phyloP scores from a whole-genome alignment of 2,888 invertebrate species.

The Salpingus planirostris region DNA sequence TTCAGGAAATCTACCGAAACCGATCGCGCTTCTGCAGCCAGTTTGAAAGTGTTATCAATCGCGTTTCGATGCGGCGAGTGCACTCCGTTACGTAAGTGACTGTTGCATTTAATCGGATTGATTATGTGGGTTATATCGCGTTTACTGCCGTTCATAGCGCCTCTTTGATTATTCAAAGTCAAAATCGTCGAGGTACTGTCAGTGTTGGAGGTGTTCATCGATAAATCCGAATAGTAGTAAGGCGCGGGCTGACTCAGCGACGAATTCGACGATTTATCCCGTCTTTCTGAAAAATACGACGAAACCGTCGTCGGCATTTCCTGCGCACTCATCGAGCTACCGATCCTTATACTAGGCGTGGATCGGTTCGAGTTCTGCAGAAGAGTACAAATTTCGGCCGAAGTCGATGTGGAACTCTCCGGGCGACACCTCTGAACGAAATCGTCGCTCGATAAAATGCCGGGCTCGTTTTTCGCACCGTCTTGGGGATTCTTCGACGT shows the following conservation, averaged over 20 bases:
- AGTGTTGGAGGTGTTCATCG: slow-evolving; percentile 31
- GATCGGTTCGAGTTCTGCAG: slow-evolving; percentile 29
- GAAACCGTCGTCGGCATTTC: slow-evolving; percentile 21
- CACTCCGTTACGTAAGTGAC: slow-evolving; percentile 17
- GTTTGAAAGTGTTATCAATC: slow-evolving; percentile 41
- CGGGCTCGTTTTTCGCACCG: slow-evolving; percentile 14
- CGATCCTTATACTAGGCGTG: slow-evolving; percentile 27
- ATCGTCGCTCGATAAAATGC: slow-evolving; percentile 25
- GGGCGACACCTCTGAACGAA: slow-evolving; percentile 28
- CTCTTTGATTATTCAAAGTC: slow-evolving; percentile 63
- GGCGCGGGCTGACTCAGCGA: slow-evolving; percentile 51
- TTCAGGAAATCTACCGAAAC: slow-evolving; percentile 59
- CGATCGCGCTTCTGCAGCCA: slow-evolving; percentile 52
- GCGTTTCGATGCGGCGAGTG: slow-evolving; percentile 20
- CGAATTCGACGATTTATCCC: slow-evolving; percentile 39
- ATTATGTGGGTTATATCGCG: slow-evolving; percentile 64
- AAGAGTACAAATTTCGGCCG: slow-evolving; percentile 31
- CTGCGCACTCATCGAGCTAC: slow-evolving; percentile 23
- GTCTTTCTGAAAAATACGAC: slow-evolving; percentile 21
- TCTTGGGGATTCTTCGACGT: too few relatives aligned
- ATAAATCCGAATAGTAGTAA: slow-evolving; percentile 78
- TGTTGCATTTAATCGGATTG: slow-evolving; percentile 53
- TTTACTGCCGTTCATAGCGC: slow-evolving; percentile 52
- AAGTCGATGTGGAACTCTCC: slow-evolving; percentile 31
- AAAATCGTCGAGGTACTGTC: slow-evolving; percentile 29